Base-by-base conservation (phyloP, 2,888 invertebrate genomes). In the Schrankia costaestrigalis region DNA sequence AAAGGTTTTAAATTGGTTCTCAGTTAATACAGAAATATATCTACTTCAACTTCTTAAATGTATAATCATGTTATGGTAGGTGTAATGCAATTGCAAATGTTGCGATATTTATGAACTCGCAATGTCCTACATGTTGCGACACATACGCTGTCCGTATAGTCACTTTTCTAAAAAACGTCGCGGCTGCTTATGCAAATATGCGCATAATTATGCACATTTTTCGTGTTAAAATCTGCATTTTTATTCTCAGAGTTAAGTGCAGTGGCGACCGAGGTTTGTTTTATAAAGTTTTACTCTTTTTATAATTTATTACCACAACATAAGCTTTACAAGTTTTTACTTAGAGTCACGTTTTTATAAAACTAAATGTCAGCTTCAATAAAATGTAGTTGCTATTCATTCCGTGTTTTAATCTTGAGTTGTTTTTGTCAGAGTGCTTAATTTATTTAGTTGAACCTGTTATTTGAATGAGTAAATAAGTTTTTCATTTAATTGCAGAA, bases 131-230 rank as follows among this genome's bases (percentile, higher is more conserved):
- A 14, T 10, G 2, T 14, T 32, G 4, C 1, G n/a, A 21, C 4
- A 21, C 8, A 5, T 2, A 21, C 21, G 8, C 8, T n/a, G 12
- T 14, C 34, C 29, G 36, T 45, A 40, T 32, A 50, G 40, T 40
- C 41, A 50, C 32, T 44, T 33, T 26, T 48, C 29, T 35, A 45
- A 35, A 52, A 48, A 53, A 22, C 37, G 31, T 35, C 31, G 21
- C 26, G 24, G 29, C 35, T 41, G 37, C 29, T 53, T 46, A 52
- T 52, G 55, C 47, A 51, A 49, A 47, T 46, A 42, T 43, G 30
- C 42, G 50, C 58, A 56, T 60, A 64, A 65, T 60, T 62, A 63
- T 63, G 65, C 49, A 61, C 49, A 56, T 51, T 48, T 56, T 53
- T 55, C 44, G 46, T 49, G 48, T 57, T 48, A 34, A 46, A 58